A percentile compares a stretch with the other conserved stretches of the same genome.
phyloP scores from a whole-genome alignment of 1,140 invertebrate species.

The Drosophila nigromelanica region DNA sequence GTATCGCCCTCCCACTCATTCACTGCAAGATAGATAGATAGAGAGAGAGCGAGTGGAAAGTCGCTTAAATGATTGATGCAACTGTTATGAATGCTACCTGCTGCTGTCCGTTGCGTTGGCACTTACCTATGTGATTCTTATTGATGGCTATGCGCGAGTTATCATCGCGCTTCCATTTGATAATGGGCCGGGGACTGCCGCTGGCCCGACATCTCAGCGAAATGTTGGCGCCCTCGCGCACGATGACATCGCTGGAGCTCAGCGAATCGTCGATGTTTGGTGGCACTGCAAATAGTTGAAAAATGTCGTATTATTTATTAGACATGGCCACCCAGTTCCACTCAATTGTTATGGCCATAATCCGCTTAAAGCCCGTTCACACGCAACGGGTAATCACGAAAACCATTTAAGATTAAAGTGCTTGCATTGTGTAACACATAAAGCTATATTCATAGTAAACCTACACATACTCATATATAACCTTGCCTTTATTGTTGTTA shows the following conservation, averaged over 20 bases:
- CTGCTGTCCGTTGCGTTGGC: constrained; percentile 17
- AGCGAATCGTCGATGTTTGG: constrained; percentile 95
- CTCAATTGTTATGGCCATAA: constrained; percentile 22
- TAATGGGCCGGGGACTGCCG: constrained; percentile 93
- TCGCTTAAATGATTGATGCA: constrained; percentile 75
- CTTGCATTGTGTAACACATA: not conserved
- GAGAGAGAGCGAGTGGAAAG: not conserved
- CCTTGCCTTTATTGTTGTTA: not conserved
- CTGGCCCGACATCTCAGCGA: constrained; percentile 93
- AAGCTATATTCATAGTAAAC: not conserved
- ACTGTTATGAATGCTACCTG: constrained; percentile 3
- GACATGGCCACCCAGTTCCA: not conserved
- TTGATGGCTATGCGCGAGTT: constrained; percentile 92
- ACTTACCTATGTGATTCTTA: constrained; percentile 90
- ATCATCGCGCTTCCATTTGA: constrained; percentile 96
- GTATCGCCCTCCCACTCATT: constrained; percentile 92
- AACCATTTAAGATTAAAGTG: constrained; percentile 34
- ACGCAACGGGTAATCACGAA: constrained; percentile 23
- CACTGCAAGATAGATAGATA: constrained; percentile 85
- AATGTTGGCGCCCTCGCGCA: constrained; percentile 95
- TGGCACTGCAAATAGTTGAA: constrained; percentile 88
- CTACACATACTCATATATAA: not conserved
- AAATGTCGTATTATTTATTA: too few species aligned
- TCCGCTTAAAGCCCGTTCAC: constrained; percentile 17
- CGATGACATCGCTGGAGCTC: constrained; percentile 95